A percentile compares a stretch with the other conserved stretches of the same genome.
phyloP scores from a whole-genome alignment of 2,888 invertebrate genomes.

The Imbricaverruca yamaguchii region DNA sequence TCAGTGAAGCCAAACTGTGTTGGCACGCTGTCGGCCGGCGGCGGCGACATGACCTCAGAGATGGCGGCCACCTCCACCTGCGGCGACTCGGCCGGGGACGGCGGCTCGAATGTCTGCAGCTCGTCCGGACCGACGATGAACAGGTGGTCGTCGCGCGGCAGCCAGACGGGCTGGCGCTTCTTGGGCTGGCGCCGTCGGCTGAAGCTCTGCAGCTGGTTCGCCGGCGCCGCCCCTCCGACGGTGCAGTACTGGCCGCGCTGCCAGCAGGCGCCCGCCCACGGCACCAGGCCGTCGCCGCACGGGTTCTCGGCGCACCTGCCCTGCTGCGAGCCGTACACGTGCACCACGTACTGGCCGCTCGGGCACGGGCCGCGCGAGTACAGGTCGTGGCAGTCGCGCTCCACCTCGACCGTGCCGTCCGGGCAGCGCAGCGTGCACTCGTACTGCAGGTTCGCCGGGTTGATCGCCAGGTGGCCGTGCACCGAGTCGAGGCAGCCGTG shows the following conservation, averaged over 20 bases:
- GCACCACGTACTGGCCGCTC: background rate
- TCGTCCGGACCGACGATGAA: background rate
- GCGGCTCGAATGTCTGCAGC: background rate
- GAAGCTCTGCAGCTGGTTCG: background rate
- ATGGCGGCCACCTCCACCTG: background rate
- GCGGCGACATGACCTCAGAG: background rate
- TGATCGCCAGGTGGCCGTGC: background rate
- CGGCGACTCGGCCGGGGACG: background rate
- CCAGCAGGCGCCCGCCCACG: background rate
- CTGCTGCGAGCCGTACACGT: background rate
- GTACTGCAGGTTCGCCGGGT: conserved; percentile 9
- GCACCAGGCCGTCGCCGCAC: background rate
- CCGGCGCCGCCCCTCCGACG: background rate
- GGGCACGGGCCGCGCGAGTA: conserved; percentile 16
- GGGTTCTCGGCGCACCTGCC: background rate
- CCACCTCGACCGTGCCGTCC: background rate
- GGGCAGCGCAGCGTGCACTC: conserved; percentile 8
- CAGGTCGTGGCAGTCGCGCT: background rate
- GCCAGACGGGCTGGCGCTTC: background rate
- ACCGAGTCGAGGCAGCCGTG: conserved; percentile 6
- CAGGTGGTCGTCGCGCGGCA: background rate
- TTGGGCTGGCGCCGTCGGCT: background rate
- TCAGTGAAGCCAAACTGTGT: background rate
- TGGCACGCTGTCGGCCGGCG: background rate
- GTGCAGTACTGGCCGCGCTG: conserved; percentile 16